A percentile compares a stretch with the other conserved stretches of the same genome.
phyloP scores from a whole-genome alignment of 2,797 vertebrate genomes.

The Pseudocheirus occidentalis region DNA sequence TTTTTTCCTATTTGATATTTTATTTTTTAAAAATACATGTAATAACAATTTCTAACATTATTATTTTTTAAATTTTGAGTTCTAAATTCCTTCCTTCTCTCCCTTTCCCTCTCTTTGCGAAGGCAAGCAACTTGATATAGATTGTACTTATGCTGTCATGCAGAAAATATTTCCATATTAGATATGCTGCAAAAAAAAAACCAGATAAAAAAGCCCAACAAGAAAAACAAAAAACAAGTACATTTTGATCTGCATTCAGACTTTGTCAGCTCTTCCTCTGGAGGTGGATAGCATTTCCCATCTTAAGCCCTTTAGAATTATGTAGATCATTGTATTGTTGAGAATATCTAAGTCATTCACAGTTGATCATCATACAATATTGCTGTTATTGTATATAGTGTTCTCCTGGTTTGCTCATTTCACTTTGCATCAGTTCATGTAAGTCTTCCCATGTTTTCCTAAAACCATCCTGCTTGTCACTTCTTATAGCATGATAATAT shows the following conservation, averaged over 20 bases:
- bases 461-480: background rate
- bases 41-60: background rate
- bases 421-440: background rate
- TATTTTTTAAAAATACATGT: background rate
- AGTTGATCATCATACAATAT: background rate
- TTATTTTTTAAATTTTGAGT: background rate
- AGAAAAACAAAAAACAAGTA: background rate
- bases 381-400: background rate
- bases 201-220: background rate
- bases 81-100: background rate
- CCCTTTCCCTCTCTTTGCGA: background rate
- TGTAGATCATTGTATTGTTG: background rate
- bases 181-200: background rate
- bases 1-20: background rate
- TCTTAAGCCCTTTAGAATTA: background rate
- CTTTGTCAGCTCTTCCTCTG: background rate
- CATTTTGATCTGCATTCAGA: background rate
- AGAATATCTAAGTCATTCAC: background rate
- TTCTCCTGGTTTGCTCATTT: background rate
- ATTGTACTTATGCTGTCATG: background rate
- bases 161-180: background rate
- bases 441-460: background rate
- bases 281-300: background rate
- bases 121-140: background rate
- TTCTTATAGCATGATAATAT: background rate